Conservation (phyloP, 2,797 vertebrate genomes). For the Adelosebastes latens region DNA sequence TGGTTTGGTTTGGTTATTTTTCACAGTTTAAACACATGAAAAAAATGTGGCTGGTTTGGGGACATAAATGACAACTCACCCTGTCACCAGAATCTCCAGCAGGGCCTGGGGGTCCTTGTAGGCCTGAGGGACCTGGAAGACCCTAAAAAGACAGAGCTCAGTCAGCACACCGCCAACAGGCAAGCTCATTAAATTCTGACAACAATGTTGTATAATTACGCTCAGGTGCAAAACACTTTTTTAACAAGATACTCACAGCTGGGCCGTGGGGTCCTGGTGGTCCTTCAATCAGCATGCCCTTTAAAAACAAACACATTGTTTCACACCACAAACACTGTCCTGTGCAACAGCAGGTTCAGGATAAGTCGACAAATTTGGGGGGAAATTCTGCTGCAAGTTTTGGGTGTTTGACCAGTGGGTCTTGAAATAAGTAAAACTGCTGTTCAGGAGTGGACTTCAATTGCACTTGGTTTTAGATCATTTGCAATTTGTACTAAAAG, state of each 20-base stretch:
- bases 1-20: not conserved
- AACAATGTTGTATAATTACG: not conserved
- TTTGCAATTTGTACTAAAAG: not conserved
- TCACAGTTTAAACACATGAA: not conserved
- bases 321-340: not conserved
- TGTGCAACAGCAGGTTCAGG: not conserved
- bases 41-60: not conserved
- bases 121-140: slow-evolving; percentile 93
- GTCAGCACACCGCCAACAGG: slow-evolving; percentile 9
- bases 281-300: slow-evolving; percentile 99
- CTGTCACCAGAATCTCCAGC: slow-evolving; percentile 95
- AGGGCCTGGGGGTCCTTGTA: slow-evolving; percentile 92
- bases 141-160: slow-evolving; percentile 83
- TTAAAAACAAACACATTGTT: slow-evolving; percentile 37
- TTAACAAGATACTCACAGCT: slow-evolving; percentile 83
- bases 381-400: not conserved
- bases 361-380: not conserved
- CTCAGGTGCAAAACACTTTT: not conserved
- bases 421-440: not conserved
- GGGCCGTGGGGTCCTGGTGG: slow-evolving; percentile 91
- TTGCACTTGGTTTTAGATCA: not conserved
- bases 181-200: not conserved
- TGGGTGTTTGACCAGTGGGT: not conserved
- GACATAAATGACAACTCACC: slow-evolving; percentile 80
- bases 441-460: not conserved